Evolutionary conservation across 2,888 invertebrate genomes (phyloP).

Genomic region (Pimpla rufipes): DNA sequence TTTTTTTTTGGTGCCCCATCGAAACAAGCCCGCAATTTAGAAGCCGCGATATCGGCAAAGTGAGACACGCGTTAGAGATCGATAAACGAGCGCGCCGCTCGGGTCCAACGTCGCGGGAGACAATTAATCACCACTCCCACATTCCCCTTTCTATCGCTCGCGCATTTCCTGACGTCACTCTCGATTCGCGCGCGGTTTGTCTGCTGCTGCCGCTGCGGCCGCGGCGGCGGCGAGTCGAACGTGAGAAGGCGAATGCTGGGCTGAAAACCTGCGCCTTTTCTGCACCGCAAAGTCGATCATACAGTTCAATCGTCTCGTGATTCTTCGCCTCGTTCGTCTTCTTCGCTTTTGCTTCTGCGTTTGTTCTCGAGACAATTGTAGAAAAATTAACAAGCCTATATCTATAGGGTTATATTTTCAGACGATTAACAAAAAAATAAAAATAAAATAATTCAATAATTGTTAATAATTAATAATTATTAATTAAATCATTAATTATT

Average conservation of each 20-base stretch:
- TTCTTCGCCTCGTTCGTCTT: neutral
- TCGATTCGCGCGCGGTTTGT: too few species aligned
- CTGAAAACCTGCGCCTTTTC: constrained; percentile 1
- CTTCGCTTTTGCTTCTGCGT: neutral
- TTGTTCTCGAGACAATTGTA: neutral
- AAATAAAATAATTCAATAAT: too few species aligned
- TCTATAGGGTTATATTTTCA: too few species aligned
- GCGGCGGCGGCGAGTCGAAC: neutral
- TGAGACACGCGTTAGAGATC: constrained; percentile 45
- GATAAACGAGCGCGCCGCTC: constrained; percentile 40
- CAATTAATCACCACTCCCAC: constrained; percentile 80
- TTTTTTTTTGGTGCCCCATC: too few species aligned
- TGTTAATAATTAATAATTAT: too few species aligned
- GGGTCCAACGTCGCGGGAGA: constrained; percentile 64
- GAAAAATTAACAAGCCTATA: too few species aligned
- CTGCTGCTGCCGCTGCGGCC: too few species aligned
- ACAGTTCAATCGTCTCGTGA: constrained; percentile 9
- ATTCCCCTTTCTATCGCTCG: constrained; percentile 76
- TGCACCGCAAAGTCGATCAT: constrained; percentile 29
- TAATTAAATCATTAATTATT: too few species aligned
- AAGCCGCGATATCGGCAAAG: constrained; percentile 34
- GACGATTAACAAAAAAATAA: too few species aligned
- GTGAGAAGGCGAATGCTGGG: neutral
- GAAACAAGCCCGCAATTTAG: too few species aligned
- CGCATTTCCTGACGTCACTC: constrained; percentile 71